phyloP scores from a whole-genome alignment of 2,113 vertebrate genomes.

The Calonectris borealis region DNA sequence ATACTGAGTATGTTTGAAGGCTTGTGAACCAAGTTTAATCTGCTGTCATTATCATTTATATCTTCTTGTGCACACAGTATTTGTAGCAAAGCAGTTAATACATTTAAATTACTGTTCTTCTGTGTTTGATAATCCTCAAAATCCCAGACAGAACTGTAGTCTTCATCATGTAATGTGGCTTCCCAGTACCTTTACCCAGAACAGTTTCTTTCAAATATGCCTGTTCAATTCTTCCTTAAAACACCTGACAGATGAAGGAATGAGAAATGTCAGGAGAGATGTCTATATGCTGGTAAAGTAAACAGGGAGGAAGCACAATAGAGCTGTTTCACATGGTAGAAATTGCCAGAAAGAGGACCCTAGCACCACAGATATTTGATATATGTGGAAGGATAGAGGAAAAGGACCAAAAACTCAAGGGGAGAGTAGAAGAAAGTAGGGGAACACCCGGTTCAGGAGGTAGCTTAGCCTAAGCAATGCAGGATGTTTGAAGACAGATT shows the following conservation, averaged over 20 bases:
- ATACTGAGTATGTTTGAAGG: slow-evolving; percentile 12
- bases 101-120: neutral
- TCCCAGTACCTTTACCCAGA: neutral
- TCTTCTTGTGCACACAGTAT: neutral
- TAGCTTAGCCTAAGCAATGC: neutral
- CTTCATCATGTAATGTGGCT: fast-evolving
- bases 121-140: neutral
- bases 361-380: neutral
- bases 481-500: neutral
- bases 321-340: neutral
- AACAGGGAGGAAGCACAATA: neutral
- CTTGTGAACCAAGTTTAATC: slow-evolving; percentile 23
- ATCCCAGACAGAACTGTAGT: neutral
- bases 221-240: neutral
- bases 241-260: neutral
- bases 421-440: neutral
- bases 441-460: neutral
- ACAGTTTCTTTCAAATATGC: neutral
- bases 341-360: neutral
- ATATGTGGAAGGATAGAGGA: neutral
- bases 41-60: neutral
- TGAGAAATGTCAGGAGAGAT: neutral
- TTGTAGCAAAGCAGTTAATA: neutral
- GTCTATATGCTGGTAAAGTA: neutral
- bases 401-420: neutral